Evolutionary conservation across 1,140 invertebrate species (phyloP).

Genomic region (Nasonia giraulti): DNA sequence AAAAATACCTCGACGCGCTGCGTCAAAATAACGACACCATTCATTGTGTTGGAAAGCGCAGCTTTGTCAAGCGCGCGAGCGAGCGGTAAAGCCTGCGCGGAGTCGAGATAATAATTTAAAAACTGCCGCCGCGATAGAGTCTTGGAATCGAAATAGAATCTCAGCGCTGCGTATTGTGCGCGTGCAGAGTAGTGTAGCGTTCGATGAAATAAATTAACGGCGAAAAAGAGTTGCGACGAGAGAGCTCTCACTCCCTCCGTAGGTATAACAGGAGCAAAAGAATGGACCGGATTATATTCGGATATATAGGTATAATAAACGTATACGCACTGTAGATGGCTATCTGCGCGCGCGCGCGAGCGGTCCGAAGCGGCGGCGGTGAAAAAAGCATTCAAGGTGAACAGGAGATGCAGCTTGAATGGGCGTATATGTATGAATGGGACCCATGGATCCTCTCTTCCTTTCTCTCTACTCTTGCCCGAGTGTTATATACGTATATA

Average conservation of each 20-base stretch:
- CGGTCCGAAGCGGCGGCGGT: background rate
- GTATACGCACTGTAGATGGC: slow-evolving; percentile 44
- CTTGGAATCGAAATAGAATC: too few species aligned
- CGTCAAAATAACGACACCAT: too few species aligned
- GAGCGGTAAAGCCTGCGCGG: background rate
- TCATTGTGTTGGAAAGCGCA: too few species aligned
- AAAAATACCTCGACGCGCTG: too few species aligned
- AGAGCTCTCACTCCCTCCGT: background rate
- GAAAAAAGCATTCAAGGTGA: slow-evolving; percentile 67
- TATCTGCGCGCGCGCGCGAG: slow-evolving; percentile 5
- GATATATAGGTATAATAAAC: slow-evolving; percentile 31
- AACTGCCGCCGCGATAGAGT: too few species aligned
- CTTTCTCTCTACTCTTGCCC: background rate
- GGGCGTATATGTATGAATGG: slow-evolving; percentile 70
- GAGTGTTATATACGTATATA: background rate
- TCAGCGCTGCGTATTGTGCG: too few species aligned
- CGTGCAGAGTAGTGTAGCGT: background rate
- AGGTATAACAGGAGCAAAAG: background rate
- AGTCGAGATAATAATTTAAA: too few species aligned
- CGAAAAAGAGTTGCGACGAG: slow-evolving; percentile 9
- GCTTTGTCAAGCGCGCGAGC: too few species aligned
- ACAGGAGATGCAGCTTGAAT: slow-evolving; percentile 66
- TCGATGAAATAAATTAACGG: background rate
- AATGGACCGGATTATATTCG: slow-evolving; percentile 28
- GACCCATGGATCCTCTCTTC: slow-evolving; percentile 41